Evolutionary conservation across 2,888 invertebrate species (phyloP), one percentile per base, ranked within the genome.

Genomic region (Himalopsyche japonica): DNA sequence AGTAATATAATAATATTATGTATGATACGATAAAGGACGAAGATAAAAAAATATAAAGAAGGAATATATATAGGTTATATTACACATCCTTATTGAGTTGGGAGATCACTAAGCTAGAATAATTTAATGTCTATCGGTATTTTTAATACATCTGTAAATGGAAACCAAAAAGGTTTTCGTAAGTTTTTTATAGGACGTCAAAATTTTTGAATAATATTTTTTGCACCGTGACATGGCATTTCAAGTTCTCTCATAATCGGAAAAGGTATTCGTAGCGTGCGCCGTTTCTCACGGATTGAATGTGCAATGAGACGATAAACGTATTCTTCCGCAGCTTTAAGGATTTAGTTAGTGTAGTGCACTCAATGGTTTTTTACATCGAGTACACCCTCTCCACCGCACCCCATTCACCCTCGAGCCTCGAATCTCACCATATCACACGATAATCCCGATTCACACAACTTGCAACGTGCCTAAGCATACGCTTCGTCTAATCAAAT

Each of bases 241-340:
- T 85, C 83, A 85, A 86, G 86, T 87, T 85, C 81, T 86, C 86
- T 85, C 84, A 87, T 84, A 82, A 30, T 34, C 76, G 18, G 27
- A 20, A 81, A 64, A 77, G 37, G 49, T 64, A 77, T 37, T 79
- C 76, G 83, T 79, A 70, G 80, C 87, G 81, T 82, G 86, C 81
- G 27, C 84, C 82, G 84, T 79, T 79, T 70, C 70, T 70, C 70
- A 70, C 70, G 70, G 70, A 70, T 70, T 70, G 30, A 70, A 70
- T 70, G 70, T 70, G 70, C 70, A 70, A 70, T 70, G 70, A 70
- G 70, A 70, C 70, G 70, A 27, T 70, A 30, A 70, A 70, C 70
- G 70, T 70, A 70, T 70, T 70, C 70, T 70, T 70, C 70, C 70
- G 70, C 30, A 27, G 27, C 70, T 70, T 70, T 70, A 70, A 70